These are phyloP conservation scores for Galaxias olidus DNA, from an alignment of 2,797 vertebrate species.

Conservation along the genomic window DNA sequence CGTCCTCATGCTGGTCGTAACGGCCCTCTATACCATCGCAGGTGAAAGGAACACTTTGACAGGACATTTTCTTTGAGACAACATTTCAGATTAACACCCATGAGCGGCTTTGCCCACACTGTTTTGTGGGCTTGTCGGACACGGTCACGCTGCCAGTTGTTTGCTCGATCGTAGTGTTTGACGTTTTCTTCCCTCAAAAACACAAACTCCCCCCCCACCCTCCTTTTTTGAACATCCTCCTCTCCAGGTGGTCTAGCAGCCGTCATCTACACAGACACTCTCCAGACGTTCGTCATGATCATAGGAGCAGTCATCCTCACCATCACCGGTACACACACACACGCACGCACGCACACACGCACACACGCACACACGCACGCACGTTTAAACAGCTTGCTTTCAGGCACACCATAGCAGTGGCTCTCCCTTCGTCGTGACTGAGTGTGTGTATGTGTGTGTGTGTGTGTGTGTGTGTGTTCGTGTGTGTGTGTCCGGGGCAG, in stretches of 20 bases:
- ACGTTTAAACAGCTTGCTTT: background rate
- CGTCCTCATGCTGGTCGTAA: slow-evolving; percentile 83
- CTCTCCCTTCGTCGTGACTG: background rate
- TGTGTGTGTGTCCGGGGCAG: slow-evolving; percentile 58
- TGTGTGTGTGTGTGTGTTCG: slow-evolving; percentile 15
- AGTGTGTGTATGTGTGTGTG: background rate
- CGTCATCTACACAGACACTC: slow-evolving; percentile 88
- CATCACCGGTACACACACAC: background rate
- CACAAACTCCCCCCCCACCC: background rate
- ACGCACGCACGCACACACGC: background rate
- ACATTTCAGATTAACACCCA: no score
- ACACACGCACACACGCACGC: background rate
- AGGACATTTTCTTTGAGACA: no score
- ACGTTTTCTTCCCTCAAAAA: background rate
- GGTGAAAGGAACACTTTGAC: background rate
- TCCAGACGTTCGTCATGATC: slow-evolving; percentile 91
- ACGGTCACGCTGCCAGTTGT: no score
- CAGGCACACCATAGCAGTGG: background rate
- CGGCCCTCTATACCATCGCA: slow-evolving; percentile 81
- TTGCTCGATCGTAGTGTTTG: no score
- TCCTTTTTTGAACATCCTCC: slow-evolving; percentile 4
- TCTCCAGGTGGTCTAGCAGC: slow-evolving; percentile 86
- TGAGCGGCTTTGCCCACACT: no score
- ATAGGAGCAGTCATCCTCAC: slow-evolving; percentile 72
- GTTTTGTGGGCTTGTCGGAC: no score